Conservation (phyloP, 2,113 vertebrate species). For the Tursiops truncatus region DNA sequence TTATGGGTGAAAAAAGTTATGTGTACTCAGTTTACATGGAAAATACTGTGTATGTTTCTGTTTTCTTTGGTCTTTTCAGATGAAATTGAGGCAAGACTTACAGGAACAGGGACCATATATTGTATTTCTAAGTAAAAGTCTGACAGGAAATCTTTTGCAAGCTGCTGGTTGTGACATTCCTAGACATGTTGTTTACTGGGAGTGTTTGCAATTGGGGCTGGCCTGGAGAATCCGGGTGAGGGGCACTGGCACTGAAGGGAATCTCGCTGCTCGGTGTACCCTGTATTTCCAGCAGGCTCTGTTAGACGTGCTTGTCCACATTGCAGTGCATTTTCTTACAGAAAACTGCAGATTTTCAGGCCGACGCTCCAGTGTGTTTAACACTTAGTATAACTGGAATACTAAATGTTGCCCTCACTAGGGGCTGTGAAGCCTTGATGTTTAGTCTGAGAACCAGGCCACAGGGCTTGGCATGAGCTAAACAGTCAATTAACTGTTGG, state of each 20-base stretch:
- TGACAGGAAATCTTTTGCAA: not conserved
- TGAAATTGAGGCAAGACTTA: not conserved
- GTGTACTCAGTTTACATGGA: not conserved
- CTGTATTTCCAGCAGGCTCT: not conserved
- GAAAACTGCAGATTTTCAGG: not conserved
- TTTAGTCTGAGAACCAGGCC: not conserved
- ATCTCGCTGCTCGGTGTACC: not conserved
- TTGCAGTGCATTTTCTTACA: not conserved
- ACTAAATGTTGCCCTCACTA: not conserved
- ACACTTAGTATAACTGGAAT: accelerated
- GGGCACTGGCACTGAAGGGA: not conserved
- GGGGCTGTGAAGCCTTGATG: not conserved
- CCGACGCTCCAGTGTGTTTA: not conserved
- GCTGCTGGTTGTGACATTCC: not conserved
- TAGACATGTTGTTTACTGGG: no score
- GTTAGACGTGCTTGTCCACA: not conserved
- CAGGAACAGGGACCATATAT: accelerated
- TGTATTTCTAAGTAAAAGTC: not conserved
- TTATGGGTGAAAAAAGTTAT: not conserved
- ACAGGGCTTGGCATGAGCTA: accelerated
- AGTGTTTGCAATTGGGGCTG: not conserved
- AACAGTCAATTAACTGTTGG: no score
- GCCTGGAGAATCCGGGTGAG: not conserved
- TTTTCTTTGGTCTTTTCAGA: not conserved
- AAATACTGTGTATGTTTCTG: not conserved